Evolutionary conservation across 2,113 vertebrate species (phyloP).

Genomic region (Pelmatolapia mariae): DNA sequence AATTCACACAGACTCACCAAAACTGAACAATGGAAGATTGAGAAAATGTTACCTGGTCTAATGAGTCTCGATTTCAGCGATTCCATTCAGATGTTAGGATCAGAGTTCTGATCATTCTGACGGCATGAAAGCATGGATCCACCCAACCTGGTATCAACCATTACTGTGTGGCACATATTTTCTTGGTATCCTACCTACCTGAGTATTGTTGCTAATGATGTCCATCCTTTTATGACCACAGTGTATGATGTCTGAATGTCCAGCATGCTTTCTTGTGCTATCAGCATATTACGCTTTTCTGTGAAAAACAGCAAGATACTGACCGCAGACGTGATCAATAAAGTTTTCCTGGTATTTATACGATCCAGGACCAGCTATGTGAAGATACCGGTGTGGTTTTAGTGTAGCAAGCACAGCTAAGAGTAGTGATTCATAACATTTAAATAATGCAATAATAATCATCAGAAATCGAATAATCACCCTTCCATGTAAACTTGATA

Average conservation of each 20-base stretch:
- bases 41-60: not conserved
- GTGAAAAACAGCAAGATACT: not conserved
- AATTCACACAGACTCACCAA: not conserved
- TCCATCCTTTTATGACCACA: not conserved
- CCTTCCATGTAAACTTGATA: not conserved
- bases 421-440: not conserved
- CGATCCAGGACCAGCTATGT: not conserved
- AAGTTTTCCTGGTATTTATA: not conserved
- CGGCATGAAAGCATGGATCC: not conserved
- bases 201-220: not conserved
- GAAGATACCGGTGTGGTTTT: not conserved
- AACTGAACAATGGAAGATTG: not conserved
- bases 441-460: not conserved
- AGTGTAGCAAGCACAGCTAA: not conserved
- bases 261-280: not conserved
- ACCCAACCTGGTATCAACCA: not conserved
- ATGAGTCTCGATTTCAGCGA: not conserved
- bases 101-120: not conserved
- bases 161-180: not conserved
- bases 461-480: not conserved
- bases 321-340: not conserved
- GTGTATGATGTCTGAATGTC: not conserved
- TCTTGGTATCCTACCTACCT: not conserved
- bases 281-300: not conserved
- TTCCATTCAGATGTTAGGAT: not conserved